phyloP scores from a whole-genome alignment of 2,113 vertebrate genomes.

The Tachuris rubrigastra region DNA sequence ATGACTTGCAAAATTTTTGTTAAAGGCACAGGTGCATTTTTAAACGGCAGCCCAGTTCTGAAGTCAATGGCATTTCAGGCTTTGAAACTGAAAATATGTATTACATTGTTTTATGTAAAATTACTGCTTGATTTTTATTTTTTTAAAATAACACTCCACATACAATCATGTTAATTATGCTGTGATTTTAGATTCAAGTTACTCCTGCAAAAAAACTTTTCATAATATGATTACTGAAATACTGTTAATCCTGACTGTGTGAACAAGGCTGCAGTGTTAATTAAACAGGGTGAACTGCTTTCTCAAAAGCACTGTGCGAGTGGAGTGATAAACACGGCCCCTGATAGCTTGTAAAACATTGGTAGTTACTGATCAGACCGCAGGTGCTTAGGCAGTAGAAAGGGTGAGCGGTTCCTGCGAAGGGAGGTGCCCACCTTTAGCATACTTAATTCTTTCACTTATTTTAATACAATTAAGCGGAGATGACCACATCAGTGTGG shows the following conservation, averaged over 20 bases:
- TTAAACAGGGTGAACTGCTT: background rate
- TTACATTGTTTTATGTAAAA: background rate
- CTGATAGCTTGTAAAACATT: background rate
- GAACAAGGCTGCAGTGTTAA: background rate
- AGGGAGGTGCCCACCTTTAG: background rate
- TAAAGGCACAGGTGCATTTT: conserved; percentile 21
- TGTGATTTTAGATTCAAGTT: background rate
- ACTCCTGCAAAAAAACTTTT: background rate
- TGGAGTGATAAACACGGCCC: background rate
- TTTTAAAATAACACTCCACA: background rate
- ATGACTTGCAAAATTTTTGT: conserved; percentile 21
- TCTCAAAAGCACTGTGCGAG: background rate
- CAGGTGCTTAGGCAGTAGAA: background rate
- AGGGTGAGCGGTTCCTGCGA: rapidly evolving
- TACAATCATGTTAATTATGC: background rate
- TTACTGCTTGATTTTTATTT: background rate
- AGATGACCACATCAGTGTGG: background rate
- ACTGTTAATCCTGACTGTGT: background rate
- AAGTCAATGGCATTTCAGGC: background rate
- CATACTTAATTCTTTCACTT: rapidly evolving
- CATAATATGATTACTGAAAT: background rate
- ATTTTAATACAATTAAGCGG: background rate
- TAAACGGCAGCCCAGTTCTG: background rate
- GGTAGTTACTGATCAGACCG: background rate
- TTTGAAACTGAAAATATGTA: background rate